These are phyloP conservation scores for Andrena minutula DNA, from an alignment of 2,888 invertebrate species.

Conservation along the genomic window DNA sequence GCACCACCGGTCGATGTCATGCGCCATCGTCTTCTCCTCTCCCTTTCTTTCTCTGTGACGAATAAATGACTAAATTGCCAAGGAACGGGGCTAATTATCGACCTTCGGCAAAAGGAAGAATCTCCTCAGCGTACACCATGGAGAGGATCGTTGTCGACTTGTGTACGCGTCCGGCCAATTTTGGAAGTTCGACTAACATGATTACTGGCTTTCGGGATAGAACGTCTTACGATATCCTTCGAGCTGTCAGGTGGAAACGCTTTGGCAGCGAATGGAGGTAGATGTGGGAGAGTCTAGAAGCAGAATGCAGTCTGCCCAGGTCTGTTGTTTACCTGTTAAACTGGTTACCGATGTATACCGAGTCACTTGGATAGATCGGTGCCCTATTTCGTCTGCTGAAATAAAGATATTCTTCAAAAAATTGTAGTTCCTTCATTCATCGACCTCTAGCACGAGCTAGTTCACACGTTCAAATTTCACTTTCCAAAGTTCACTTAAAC, in stretches of 20 bases:
- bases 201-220: constrained; percentile 45
- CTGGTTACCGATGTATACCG: neutral
- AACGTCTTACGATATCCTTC: constrained; percentile 47
- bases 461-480: neutral
- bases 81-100: constrained; percentile 68
- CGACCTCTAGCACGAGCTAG: neutral
- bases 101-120: constrained; percentile 51
- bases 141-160: constrained; percentile 17
- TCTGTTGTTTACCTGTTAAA: neutral
- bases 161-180: constrained; percentile 43
- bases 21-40: constrained; percentile 52
- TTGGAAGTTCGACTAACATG: constrained; percentile 51
- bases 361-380: neutral
- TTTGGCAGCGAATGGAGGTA: constrained; percentile 16
- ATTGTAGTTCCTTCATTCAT: neutral
- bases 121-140: constrained; percentile 20
- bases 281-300: constrained; percentile 18
- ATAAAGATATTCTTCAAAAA: neutral
- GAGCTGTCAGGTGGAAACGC: constrained; percentile 47
- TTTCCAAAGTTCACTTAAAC: constrained; percentile 3
- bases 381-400: neutral
- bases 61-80: constrained; percentile 69
- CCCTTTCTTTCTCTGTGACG: constrained; percentile 31
- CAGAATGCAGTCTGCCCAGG: neutral
- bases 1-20: constrained; percentile 60